Conservation (phyloP, 1,140 invertebrate species). For the Drosophila trapezifrons region DNA sequence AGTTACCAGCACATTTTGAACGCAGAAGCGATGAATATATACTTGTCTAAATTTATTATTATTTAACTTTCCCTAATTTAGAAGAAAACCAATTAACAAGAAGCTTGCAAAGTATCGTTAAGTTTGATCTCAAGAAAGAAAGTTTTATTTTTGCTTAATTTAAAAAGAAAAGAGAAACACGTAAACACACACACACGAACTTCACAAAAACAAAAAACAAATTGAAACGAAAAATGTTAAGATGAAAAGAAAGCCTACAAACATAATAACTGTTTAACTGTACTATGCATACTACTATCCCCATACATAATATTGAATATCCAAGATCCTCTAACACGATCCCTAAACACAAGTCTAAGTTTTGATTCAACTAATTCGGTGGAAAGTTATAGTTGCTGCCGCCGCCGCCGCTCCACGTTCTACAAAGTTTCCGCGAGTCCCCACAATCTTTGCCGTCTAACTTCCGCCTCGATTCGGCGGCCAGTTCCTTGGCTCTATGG, state of each 20-base stretch:
- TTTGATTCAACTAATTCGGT: conserved; percentile 50
- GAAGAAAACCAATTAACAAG: conserved; percentile 32
- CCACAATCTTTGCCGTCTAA: conserved; percentile 9
- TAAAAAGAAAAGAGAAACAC: conserved; percentile 63
- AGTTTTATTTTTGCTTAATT: conserved; percentile 79
- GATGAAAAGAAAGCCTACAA: conserved; percentile 54
- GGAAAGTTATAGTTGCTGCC: conserved; percentile 1
- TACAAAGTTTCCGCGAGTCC: conserved; percentile 47
- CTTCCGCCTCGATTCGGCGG: conserved; percentile 15
- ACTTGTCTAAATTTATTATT: conserved; percentile 47
- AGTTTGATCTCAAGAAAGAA: conserved; percentile 79
- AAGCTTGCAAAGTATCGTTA: conserved; percentile 81
- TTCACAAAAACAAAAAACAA: conserved; percentile 25
- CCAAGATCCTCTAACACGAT: conserved; percentile 19
- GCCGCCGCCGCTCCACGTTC: conserved; percentile 24
- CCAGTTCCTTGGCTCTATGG: conserved; percentile 72
- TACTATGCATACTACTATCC: conserved; percentile 77
- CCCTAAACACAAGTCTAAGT: conserved; percentile 59
- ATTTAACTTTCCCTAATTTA: conserved; percentile 47
- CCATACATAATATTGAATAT: conserved; percentile 62
- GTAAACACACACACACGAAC: conserved; percentile 20
- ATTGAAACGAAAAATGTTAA: conserved; percentile 48
- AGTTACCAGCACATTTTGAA: conserved; percentile 32
- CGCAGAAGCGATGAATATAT: conserved; percentile 30
- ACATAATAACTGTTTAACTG: conserved; percentile 73